These are phyloP conservation scores for Stenchaetothrips biformis DNA, from an alignment of 2,888 invertebrate species.

Conservation along the genomic window DNA sequence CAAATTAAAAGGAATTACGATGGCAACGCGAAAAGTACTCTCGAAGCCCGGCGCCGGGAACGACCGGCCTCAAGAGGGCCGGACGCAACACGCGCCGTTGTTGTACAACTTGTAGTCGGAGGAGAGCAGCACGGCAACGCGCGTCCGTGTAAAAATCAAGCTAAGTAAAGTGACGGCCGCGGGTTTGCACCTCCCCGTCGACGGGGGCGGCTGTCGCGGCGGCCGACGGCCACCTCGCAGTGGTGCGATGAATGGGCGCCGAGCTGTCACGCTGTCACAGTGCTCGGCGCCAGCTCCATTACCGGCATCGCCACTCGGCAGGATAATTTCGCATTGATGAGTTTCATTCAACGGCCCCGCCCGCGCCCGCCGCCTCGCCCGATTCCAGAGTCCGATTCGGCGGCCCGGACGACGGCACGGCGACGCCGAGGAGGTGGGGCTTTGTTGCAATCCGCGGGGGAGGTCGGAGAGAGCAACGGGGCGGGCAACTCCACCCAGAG, in stretches of 20 bases:
- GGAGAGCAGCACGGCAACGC: too few species aligned
- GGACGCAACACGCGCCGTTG: not conserved
- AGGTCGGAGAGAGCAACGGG: too few species aligned
- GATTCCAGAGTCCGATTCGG: too few species aligned
- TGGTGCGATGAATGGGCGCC: not conserved
- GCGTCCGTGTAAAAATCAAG: too few species aligned
- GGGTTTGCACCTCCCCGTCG: too few species aligned
- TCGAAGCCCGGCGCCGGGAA: too few species aligned
- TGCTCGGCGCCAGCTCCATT: not conserved
- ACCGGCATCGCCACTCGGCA: not conserved
- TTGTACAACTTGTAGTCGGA: not conserved
- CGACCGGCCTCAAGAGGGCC: not conserved
- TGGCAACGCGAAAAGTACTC: not conserved
- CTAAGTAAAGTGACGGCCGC: too few species aligned
- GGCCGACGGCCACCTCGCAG: not conserved
- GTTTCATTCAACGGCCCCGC: not conserved
- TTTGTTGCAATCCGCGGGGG: too few species aligned
- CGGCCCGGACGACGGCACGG: too few species aligned
- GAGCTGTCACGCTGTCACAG: not conserved
- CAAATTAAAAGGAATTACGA: slow-evolving; percentile 22
- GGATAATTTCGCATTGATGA: slow-evolving; percentile 21
- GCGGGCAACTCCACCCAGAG: too few species aligned
- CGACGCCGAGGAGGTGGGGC: too few species aligned
- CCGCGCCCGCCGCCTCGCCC: not conserved
- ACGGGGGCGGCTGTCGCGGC: too few species aligned